Percentiles rank a stretch among this genome's conserved stretches.
phyloP scores from a whole-genome alignment of 2,113 vertebrate species.

The Apus apus region DNA sequence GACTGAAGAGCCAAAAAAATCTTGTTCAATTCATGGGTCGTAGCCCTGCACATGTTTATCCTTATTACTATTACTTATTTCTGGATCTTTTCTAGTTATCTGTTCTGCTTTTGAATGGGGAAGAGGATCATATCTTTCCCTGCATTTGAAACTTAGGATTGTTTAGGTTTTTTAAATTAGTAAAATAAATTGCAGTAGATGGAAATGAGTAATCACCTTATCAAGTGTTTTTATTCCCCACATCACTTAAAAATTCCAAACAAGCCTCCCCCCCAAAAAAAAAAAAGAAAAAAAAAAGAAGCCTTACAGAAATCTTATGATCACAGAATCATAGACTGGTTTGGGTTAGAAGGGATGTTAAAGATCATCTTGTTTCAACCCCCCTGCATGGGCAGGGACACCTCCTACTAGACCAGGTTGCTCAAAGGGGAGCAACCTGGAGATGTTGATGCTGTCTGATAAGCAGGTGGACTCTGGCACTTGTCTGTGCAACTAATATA shows the following conservation, averaged over 20 bases:
- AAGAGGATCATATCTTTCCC: not conserved
- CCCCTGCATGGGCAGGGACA: too few relatives aligned
- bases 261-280: not conserved
- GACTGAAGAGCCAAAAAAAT: not conserved
- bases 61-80: not conserved
- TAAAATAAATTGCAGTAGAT: not conserved
- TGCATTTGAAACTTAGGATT: not conserved
- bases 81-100: not conserved
- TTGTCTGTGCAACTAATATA: not conserved
- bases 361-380: too few relatives aligned
- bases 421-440: too few relatives aligned
- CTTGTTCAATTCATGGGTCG: accelerated
- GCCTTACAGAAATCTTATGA: not conserved
- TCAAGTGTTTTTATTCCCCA: not conserved
- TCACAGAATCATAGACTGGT: not conserved
- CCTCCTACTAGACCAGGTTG: too few relatives aligned
- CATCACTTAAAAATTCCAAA: not conserved
- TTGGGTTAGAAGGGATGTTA: too few relatives aligned
- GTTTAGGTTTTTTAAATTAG: not conserved
- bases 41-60: not conserved
- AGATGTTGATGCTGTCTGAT: not conserved
- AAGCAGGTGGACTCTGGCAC: not conserved
- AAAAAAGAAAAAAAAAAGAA: too few relatives aligned
- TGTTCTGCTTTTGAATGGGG: not conserved
- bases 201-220: not conserved